Evolutionary conservation across 2,888 invertebrate genomes (phyloP), one percentile per base, ranked within the genome.

Genomic region (Augochlorella aurata): DNA sequence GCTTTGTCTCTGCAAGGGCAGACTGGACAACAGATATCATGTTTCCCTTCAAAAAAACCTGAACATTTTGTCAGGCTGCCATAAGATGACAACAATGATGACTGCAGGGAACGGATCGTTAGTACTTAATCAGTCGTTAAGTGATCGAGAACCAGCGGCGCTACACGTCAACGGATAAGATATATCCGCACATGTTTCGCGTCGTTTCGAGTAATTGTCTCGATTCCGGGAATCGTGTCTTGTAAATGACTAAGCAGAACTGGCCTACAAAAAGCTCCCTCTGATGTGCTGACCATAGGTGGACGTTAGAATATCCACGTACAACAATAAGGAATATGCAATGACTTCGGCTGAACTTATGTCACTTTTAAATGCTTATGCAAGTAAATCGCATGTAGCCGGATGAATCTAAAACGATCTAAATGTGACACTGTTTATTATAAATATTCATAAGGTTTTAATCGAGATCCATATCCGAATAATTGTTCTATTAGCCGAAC

Each of bases 161-260:
- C 21, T n/a, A 21, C n/a, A 7, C 52, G 44, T 21, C 16, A 4
- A 21, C 18, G 49, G 61, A 80, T 80, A 29, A 29, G 29, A 29
- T 71, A 72, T 70, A 74, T 61, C 38, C 73, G 38, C 65, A n/a
- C 12, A 58, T n/a, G 69, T 78, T 50, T 66, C 54, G 54, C 65
- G 24, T 21, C 21, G 47, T n/a, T 21, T 38, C 38, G 38, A 21
- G 52, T 69, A 70, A 74, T 58, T 66, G 16, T 21, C 29, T n/a
- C 44, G n/a, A 52, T 79, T 24, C 50, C 12, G 18, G 12, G 61
- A 80, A 78, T 54, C 54, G 24, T 10, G 14, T 7, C 9, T 14
- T 38, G 45, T 21, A 16, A 29, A 38, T 52, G 74, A 75, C 65
- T 79, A 69, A 69, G 29, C 29, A 14, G 49, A 66, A 63, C 18